Base-by-base conservation (phyloP, 2,113 vertebrate genomes). In the Micronycteris hirsuta region DNA sequence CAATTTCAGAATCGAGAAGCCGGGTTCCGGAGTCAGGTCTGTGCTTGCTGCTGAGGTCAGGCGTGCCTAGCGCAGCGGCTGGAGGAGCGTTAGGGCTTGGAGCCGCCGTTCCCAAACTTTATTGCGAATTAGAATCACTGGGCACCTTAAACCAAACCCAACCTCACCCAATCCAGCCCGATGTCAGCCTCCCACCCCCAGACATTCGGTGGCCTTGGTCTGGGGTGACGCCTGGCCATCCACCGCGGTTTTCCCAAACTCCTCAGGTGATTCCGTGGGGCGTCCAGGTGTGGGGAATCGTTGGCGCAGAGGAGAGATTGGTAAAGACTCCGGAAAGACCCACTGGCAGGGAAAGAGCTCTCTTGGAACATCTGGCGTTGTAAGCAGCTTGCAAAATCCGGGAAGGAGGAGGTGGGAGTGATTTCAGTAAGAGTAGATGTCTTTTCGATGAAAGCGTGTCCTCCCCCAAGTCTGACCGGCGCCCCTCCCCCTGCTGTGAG, bases 21-120 rank as follows among this genome's bases (percentile, higher is more conserved):
- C 87, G 56, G 22, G 73, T 97, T 92, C 94, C 92, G 86, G 96
- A 97, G 93, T 98, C 98, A 98, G 98, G 98, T 98, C 98, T 54
- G 17, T 98, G 97, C 98, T 98, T 98, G 99, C 97, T 41, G 93
- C 73, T 98, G 96, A 93, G 97, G 97, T 97, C 98, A 97, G n/a
- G n/a, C n/a, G 83, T 31, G 45, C 65, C n/a, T 71, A 38, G 83
- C 7, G 11, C 1, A 3, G 45, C 31, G 2, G 43, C 6, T 43
- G 77, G 84, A 49, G 41, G 56, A 77, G 78, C 68, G 5, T 15
- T 4, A 61, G 41, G 31, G 56, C 90, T 19, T 2, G 28, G 52
- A 31, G 41, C 28, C 11, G 16, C 3, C 74, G 16, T 20, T 89
- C 77, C 73, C 81, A 68, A 89, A 88, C 82, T 85, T 81, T 7